phyloP scores from a whole-genome alignment of 2,113 vertebrate species.

The Sinocyclocheilus maitianheensis region DNA sequence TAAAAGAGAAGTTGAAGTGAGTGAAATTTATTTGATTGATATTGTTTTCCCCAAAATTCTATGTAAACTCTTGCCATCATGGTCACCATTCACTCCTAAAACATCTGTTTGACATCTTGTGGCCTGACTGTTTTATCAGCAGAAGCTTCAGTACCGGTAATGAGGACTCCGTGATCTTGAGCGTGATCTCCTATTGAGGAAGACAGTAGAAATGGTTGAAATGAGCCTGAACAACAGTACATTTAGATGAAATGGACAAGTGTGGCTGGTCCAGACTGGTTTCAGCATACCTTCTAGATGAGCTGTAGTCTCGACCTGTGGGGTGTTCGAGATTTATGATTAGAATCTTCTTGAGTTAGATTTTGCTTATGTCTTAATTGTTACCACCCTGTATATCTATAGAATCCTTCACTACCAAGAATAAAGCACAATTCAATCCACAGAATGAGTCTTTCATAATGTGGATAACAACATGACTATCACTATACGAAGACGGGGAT shows the following conservation, averaged over 20 bases:
- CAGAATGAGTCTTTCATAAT: neutral
- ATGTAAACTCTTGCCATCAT: neutral
- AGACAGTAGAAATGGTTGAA: conserved; percentile 1
- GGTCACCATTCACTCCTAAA: neutral
- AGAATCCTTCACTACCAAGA: neutral
- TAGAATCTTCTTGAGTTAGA: neutral
- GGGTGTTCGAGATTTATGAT: conserved; percentile 60
- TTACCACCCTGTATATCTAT: neutral
- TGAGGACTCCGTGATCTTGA: conserved; percentile 76
- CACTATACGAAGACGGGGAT: neutral
- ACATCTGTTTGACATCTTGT: neutral
- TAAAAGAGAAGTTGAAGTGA: neutral
- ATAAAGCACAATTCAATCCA: neutral
- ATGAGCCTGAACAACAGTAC: neutral
- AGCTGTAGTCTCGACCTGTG: conserved; percentile 76
- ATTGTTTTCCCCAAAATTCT: neutral
- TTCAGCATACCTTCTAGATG: conserved; percentile 75
- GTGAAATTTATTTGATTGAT: neutral
- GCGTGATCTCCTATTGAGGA: conserved; percentile 66
- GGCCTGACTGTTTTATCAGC: neutral
- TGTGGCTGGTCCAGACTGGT: neutral
- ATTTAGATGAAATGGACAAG: neutral
- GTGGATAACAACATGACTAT: neutral
- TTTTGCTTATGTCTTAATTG: neutral
- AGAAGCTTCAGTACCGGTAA: conserved; percentile 67